A percentile compares a stretch with the other conserved stretches of the same genome.
These are phyloP conservation scores for Sturnus vulgaris DNA, from an alignment of 2,113 vertebrate species.

Conservation along the genomic window DNA sequence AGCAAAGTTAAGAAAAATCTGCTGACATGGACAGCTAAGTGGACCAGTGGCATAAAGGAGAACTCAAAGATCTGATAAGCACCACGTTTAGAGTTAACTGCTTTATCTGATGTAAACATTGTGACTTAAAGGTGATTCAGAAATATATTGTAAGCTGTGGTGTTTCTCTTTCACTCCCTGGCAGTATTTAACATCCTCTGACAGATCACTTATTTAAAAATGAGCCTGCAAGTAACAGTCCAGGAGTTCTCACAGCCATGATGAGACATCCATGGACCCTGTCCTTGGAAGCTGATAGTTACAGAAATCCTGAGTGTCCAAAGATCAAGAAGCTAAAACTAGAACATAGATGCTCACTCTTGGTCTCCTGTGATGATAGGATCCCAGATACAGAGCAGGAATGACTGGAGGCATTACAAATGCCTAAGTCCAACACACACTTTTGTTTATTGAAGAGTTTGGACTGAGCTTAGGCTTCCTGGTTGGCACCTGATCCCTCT, in stretches of 20 bases:
- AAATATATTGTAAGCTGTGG: background rate
- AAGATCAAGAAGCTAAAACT: background rate
- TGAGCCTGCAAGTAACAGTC: background rate
- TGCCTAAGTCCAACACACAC: background rate
- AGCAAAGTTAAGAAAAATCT: background rate
- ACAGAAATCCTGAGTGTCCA: background rate
- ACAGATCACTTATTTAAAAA: background rate
- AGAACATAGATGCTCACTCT: background rate
- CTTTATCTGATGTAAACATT: constrained; percentile 29
- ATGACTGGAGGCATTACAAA: background rate
- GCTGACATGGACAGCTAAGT: background rate
- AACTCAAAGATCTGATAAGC: background rate
- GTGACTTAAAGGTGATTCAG: constrained; percentile 31
- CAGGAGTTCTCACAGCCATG: background rate
- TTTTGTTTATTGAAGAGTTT: background rate
- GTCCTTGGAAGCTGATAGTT: background rate
- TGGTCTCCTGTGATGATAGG: background rate
- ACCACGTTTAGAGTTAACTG: background rate
- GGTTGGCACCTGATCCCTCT: background rate
- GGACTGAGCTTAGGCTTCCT: background rate
- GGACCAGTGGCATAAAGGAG: background rate
- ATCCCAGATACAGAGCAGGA: background rate
- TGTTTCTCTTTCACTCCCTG: background rate
- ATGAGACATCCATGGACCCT: background rate
- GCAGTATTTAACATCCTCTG: background rate